A percentile compares a stretch with the other conserved stretches of the same genome.
Conservation (phyloP, 1,140 invertebrate species). For the Aphidius gifuensis region DNA sequence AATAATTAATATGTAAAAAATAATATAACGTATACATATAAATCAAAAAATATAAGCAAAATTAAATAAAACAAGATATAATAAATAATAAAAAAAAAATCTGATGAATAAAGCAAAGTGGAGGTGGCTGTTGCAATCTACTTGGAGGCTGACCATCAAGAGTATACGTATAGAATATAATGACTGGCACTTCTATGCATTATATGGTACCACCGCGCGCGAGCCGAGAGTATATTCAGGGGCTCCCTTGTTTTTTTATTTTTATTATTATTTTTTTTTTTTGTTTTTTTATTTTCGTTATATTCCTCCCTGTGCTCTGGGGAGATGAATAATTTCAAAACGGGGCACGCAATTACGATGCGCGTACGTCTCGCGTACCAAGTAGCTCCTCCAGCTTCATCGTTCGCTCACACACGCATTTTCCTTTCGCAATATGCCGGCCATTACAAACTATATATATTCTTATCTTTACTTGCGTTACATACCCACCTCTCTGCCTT, state of each 20-base stretch:
- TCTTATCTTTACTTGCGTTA: neutral
- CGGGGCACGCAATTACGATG: constrained; percentile 52
- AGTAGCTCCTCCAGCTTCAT: constrained; percentile 42
- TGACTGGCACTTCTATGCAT: constrained; percentile 56
- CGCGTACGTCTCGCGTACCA: constrained; percentile 55
- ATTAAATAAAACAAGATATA: neutral
- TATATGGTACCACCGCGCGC: constrained; percentile 39
- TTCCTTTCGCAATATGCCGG: too few relatives aligned
- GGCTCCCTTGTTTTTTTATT: constrained; percentile 22
- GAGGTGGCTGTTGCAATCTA: constrained; percentile 10
- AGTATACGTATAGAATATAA: constrained; percentile 36
- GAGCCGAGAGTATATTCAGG: constrained; percentile 18
- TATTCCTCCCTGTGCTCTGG: constrained; percentile 16
- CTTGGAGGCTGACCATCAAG: neutral
- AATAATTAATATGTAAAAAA: too few relatives aligned
- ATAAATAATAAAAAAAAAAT: constrained; percentile 2
- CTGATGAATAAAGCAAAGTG: constrained; percentile 3
- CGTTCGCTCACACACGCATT: constrained; percentile 3
- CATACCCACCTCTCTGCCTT: constrained; percentile 6
- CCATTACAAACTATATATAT: constrained; percentile 2
- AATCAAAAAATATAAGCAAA: constrained; percentile 6
- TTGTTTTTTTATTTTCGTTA: too few relatives aligned
- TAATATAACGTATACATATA: too few relatives aligned
- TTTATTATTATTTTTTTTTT: neutral
- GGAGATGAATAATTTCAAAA: constrained; percentile 56